These are phyloP conservation scores for Pantelozetes paolii DNA, from an alignment of 2,888 invertebrate genomes.

Conservation along the genomic window DNA sequence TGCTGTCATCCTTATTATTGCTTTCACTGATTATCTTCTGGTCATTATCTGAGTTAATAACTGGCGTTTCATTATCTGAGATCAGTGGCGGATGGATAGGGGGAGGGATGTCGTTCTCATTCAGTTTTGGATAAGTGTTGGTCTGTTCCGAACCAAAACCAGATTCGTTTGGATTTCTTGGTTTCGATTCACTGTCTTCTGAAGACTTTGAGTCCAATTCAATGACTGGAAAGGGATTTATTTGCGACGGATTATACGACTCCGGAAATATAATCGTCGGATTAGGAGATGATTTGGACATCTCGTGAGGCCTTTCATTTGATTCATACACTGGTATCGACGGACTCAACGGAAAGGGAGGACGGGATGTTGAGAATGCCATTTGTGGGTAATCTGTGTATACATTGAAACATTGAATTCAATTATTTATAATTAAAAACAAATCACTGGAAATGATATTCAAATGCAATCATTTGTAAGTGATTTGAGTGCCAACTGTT, in stretches of 20 bases:
- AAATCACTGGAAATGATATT: background rate
- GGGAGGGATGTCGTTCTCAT: slow-evolving; percentile 34
- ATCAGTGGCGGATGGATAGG: slow-evolving; percentile 27
- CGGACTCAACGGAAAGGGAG: background rate
- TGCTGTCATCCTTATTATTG: background rate
- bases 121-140: background rate
- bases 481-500: background rate
- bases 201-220: slow-evolving; percentile 11
- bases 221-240: background rate
- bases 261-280: slow-evolving; percentile 31
- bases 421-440: slow-evolving; percentile 28
- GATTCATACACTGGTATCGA: slow-evolving; percentile 19
- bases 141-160: too few species aligned
- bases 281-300: slow-evolving; percentile 24
- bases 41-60: slow-evolving; percentile 21
- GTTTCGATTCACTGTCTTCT: slow-evolving; percentile 11
- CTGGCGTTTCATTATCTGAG: slow-evolving; percentile 28
- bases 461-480: background rate
- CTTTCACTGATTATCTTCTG: background rate
- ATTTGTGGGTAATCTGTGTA: slow-evolving; percentile 18
- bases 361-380: background rate
- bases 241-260: slow-evolving; percentile 20
- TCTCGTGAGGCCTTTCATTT: background rate
- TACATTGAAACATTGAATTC: too few species aligned
- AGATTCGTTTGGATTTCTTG: too few species aligned